These are phyloP conservation scores for Hydraecia micacea DNA, from an alignment of 2,888 invertebrate species.

Conservation along the genomic window DNA sequence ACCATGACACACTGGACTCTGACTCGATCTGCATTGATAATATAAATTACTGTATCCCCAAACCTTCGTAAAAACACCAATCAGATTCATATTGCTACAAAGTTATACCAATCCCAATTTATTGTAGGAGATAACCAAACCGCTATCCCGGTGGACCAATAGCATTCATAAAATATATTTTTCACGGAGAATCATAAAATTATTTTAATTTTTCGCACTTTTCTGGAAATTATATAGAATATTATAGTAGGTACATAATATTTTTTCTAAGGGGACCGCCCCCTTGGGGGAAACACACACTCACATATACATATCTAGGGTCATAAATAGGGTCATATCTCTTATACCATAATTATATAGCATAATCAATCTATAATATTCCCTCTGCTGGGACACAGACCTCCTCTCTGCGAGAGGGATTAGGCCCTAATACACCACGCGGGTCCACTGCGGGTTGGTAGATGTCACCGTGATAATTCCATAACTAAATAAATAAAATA, in stretches of 20 bases:
- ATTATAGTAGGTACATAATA: neutral
- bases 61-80: constrained; percentile 39
- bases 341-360: neutral
- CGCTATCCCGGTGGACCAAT: constrained; percentile 44
- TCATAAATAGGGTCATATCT: neutral
- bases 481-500: no score
- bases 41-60: constrained; percentile 28
- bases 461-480: neutral
- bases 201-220: constrained; percentile 30
- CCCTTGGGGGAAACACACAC: neutral
- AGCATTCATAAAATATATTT: constrained; percentile 51
- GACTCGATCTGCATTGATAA: constrained; percentile 25
- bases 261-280: neutral
- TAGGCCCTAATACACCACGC: neutral
- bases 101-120: constrained; percentile 56
- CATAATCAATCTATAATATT: neutral
- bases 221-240: constrained; percentile 11
- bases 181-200: constrained; percentile 31
- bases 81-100: constrained; percentile 44
- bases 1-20: neutral
- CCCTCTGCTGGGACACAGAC: neutral
- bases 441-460: neutral
- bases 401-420: neutral
- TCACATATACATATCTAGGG: neutral
- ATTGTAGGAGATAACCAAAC: constrained; percentile 53